phyloP scores from a whole-genome alignment of 2,888 invertebrate genomes.

The Nysson spinosus region DNA sequence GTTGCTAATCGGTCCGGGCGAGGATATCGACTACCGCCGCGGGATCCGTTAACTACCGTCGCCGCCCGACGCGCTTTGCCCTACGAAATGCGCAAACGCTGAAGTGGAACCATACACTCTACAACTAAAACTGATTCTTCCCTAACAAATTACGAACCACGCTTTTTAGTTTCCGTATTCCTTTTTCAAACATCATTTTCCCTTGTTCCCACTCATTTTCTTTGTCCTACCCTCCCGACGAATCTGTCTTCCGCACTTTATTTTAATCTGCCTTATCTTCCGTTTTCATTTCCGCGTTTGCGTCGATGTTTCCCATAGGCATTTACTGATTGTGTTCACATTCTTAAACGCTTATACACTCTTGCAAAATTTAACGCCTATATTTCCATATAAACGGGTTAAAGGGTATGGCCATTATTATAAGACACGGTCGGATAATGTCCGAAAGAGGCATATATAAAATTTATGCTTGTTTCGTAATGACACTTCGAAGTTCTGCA shows the following conservation, averaged over 20 bases:
- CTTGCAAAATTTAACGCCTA: no score
- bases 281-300: constrained; percentile 2
- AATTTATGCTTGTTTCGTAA: no score
- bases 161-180: no score
- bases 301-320: neutral
- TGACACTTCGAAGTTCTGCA: no score
- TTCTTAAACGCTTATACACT: neutral
- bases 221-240: neutral
- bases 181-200: constrained; percentile 9
- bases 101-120: constrained; percentile 43
- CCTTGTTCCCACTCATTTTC: neutral
- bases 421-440: no score
- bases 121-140: constrained; percentile 38
- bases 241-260: neutral
- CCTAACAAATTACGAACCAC: constrained; percentile 40
- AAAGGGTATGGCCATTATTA: no score
- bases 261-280: constrained; percentile 8
- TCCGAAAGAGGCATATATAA: no score
- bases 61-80: constrained; percentile 70
- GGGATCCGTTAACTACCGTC: constrained; percentile 66
- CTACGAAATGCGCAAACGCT: constrained; percentile 60
- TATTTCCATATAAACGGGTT: no score
- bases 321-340: no score
- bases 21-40: constrained; percentile 70
- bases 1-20: constrained; percentile 58